phyloP scores from a whole-genome alignment of 1,140 invertebrate species.

The Sinella curviseta region DNA sequence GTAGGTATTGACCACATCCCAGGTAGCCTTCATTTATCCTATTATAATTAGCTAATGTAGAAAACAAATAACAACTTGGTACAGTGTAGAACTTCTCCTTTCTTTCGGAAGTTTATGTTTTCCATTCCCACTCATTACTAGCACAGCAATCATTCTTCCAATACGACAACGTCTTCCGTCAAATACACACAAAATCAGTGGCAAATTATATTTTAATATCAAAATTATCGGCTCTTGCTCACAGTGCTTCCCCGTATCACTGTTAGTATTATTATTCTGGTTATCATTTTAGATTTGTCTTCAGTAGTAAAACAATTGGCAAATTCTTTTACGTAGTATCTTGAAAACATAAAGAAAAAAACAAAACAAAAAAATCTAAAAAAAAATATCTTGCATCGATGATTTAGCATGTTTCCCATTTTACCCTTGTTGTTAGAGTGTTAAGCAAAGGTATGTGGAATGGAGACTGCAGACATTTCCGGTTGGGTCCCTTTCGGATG shows the following conservation, averaged over 20 bases:
- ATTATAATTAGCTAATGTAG: no score
- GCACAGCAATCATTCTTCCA: constrained; percentile 8
- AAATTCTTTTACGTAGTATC: no score
- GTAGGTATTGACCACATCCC: no score
- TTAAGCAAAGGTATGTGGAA: constrained; percentile 26
- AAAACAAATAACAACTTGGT: no score
- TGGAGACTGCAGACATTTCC: background rate
- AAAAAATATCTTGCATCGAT: background rate
- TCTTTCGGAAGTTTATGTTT: background rate
- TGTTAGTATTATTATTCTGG: background rate
- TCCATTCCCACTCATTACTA: background rate
- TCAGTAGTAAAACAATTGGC: background rate
- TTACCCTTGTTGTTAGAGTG: constrained; percentile 2
- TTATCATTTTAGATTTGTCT: background rate
- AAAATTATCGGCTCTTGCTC: constrained; percentile 4
- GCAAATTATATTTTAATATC: constrained; percentile 19
- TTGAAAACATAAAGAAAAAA: no score
- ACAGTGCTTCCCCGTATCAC: constrained; percentile 4
- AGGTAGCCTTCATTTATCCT: no score
- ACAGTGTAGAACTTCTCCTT: background rate
- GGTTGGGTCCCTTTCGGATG: background rate
- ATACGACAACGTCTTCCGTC: constrained; percentile 16
- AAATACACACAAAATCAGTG: background rate
- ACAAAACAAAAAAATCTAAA: constrained; percentile 3
- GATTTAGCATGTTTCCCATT: background rate